A percentile compares a stretch with the other conserved stretches of the same genome.
phyloP scores from a whole-genome alignment of 92 coral and sea anemone genomes.

The Montipora capitata region DNA sequence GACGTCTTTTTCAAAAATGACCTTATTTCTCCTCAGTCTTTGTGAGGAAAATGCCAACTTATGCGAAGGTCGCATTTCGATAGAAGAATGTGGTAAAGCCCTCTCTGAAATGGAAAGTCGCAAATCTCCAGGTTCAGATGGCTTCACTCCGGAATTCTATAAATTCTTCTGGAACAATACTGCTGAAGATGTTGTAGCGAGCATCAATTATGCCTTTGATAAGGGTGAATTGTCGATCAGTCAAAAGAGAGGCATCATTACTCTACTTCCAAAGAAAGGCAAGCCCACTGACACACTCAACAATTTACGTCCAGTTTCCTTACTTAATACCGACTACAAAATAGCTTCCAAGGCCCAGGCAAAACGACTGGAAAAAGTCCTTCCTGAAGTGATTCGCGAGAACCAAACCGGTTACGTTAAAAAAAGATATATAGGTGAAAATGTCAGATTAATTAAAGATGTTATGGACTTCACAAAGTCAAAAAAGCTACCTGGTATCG shows the following conservation, averaged over 20 bases:
- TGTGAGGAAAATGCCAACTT: not conserved
- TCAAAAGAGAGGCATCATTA: not conserved
- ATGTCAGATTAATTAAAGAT: not conserved
- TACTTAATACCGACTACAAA: not conserved
- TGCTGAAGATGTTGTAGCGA: not conserved
- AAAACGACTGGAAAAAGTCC: constrained; percentile 2
- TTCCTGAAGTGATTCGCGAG: not conserved
- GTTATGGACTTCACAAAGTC: not conserved
- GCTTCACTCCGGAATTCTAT: not conserved
- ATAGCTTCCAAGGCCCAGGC: not conserved
- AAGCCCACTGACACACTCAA: not conserved
- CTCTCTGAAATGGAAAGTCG: not conserved
- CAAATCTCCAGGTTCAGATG: constrained; percentile 2
- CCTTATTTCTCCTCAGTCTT: not conserved
- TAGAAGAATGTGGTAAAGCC: not conserved
- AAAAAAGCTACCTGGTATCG: not conserved
- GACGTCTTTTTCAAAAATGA: not conserved
- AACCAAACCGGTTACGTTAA: constrained; percentile 24
- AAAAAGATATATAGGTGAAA: constrained; percentile 22
- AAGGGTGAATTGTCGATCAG: not conserved
- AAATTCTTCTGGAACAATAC: not conserved
- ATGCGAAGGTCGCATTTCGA: not conserved
- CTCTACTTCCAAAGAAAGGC: not conserved
- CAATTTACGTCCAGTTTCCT: not conserved
- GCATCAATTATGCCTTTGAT: not conserved